phyloP scores from a whole-genome alignment of 2,888 invertebrate species.

The Amiota communis region DNA sequence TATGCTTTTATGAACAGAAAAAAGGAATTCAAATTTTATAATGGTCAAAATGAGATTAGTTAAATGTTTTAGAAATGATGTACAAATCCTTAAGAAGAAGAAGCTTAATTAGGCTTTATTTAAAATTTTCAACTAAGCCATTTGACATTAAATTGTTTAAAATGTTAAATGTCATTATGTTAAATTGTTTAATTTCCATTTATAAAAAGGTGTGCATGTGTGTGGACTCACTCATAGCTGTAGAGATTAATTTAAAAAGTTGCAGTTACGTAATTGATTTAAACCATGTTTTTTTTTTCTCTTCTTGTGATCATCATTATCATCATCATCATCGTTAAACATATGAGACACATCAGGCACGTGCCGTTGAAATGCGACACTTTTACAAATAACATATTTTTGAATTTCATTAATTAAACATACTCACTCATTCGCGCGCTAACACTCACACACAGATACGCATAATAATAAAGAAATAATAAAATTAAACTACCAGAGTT shows the following conservation, averaged over 20 bases:
- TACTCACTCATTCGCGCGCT: not conserved
- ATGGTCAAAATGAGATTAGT: not conserved
- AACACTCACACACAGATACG: not conserved
- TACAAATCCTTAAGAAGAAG: no score
- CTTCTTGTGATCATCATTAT: not conserved
- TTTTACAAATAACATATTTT: conserved; percentile 26
- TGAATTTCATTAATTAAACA: conserved; percentile 16
- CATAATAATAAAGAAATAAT: not conserved
- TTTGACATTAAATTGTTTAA: no score
- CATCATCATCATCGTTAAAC: no score
- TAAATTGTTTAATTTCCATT: no score
- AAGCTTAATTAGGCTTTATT: no score
- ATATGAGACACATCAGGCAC: not conserved
- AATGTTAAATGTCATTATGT: no score
- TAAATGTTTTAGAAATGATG: not conserved
- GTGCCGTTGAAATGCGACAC: conserved; percentile 27
- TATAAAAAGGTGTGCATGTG: not conserved
- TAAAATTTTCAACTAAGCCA: no score
- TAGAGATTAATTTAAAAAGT: not conserved
- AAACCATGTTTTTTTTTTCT: not conserved
- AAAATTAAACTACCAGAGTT: no score
- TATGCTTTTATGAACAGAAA: not conserved
- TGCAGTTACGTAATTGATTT: not conserved
- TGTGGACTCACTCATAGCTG: not conserved
- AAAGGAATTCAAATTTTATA: not conserved